Evolutionary conservation across 2,113 vertebrate species (phyloP), one percentile per base, ranked within the genome.

Genomic region (Oreochromis tanganicae): DNA sequence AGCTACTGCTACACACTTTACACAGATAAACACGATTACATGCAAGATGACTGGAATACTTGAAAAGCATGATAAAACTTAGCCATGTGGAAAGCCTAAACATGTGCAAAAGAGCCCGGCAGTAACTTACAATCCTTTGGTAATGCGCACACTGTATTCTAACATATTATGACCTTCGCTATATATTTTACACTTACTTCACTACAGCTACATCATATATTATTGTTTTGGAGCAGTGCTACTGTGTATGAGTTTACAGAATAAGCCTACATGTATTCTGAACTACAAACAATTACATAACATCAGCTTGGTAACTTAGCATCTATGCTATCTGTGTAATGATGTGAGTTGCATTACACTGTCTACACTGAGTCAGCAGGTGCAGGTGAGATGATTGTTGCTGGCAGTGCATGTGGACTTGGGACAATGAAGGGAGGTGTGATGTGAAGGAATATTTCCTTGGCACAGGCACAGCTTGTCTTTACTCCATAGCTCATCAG

Each of bases 401-500:
- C 80, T 85, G 91, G 80, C 71, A 36, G 50, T 83, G 86, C 81
- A 84, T 87, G 84, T 56, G 27, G 90, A 90, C 84, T 85, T 84
- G 54, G 78, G 87, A 78, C 14, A 84, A 55, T 59, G 85, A 85
- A 84, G 52, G 6, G 81, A 59, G 38, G 50, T 83, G 87, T 85
- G 84, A 80, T 87, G 82, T 87, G 89, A 90, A 43, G 86, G 80
- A 43, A 59, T 82, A 82, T 90, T 57, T 88, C 88, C 85, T 66
- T 88, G 89, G 82, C 85, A 90, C 83, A 81, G 89, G 87, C 85
- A 90, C 86, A 85, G 90, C 78, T 83, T 85, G 75, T 80, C 48
- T 89, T 92, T 91, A 68, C 81, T 92, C 84, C 93, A 91, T 84
- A 90, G 86, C 55, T 92, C 89, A 87, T 93, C 90, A 87, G 91